phyloP scores from a whole-genome alignment of 64 coral and sea anemone species.

The Actinia equina region DNA sequence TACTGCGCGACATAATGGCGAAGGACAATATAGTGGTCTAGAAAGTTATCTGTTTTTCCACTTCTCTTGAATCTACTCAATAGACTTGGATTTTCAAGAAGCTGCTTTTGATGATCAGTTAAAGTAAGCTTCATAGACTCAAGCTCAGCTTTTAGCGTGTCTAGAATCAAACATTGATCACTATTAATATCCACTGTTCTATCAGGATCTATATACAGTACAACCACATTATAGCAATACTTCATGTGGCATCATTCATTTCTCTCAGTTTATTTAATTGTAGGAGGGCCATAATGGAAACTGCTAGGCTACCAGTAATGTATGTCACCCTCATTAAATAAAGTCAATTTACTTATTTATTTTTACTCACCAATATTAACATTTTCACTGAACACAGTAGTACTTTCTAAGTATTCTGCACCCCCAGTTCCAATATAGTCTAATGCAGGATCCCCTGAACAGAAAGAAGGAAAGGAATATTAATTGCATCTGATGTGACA shows the following conservation, averaged over 20 bases:
- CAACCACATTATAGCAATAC: too few relatives aligned
- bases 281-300: too few relatives aligned
- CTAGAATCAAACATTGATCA: conserved; percentile 8
- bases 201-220: not conserved
- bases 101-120: not conserved
- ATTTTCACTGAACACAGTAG: conserved; percentile 4
- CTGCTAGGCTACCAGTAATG: too few relatives aligned
- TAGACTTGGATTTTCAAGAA: conserved; percentile 9
- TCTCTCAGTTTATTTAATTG: too few relatives aligned
- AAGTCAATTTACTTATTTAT: too few relatives aligned
- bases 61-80: not conserved
- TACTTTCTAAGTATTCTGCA: conserved; percentile 23
- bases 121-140: conserved; percentile 31
- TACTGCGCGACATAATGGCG: conserved; percentile 69
- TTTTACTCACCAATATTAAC: conserved; percentile 15
- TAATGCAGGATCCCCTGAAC: conserved; percentile 76
- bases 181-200: not conserved
- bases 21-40: conserved; percentile 51
- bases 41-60: conserved; percentile 24
- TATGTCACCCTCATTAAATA: too few relatives aligned
- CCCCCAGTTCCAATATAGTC: conserved; percentile 83
- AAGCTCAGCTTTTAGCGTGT: conserved; percentile 25
- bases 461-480: not conserved
- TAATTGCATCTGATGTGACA: not conserved
- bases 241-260: too few relatives aligned